These are phyloP conservation scores for Trachops cirrhosus DNA, from an alignment of 2,797 vertebrate species.

Conservation along the genomic window DNA sequence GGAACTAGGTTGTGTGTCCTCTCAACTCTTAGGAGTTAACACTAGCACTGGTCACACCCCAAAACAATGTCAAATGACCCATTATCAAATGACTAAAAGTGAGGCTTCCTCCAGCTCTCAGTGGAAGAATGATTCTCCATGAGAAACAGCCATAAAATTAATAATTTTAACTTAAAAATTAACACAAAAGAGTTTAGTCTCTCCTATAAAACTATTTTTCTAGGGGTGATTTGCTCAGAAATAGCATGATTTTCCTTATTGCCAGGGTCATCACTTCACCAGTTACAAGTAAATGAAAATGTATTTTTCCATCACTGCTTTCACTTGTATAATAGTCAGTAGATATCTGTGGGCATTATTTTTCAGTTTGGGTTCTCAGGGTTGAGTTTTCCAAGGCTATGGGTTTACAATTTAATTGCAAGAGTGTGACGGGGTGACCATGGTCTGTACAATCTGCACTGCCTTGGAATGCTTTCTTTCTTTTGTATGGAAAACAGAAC, in stretches of 20 bases:
- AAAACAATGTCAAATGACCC: neutral
- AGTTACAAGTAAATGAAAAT: constrained; percentile 38
- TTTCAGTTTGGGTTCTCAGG: neutral
- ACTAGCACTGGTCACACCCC: neutral
- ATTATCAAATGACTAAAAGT: neutral
- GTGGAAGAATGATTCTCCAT: neutral
- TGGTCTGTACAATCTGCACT: neutral
- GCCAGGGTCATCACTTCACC: neutral
- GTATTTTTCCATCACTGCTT: neutral
- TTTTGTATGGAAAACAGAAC: neutral
- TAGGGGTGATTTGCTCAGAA: neutral
- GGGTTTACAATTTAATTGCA: neutral
- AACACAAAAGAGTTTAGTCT: neutral
- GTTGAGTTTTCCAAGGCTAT: neutral
- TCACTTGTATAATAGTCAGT: neutral
- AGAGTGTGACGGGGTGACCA: neutral
- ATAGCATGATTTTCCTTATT: neutral
- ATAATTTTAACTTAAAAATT: constrained; percentile 31
- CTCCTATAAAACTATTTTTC: neutral
- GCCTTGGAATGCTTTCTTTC: neutral
- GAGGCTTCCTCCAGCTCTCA: neutral
- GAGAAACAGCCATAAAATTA: constrained; percentile 20
- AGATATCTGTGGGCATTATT: neutral
- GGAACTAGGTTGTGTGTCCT: neutral
- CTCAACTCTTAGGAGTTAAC: neutral